Evolutionary conservation across 2,888 invertebrate genomes (phyloP), one percentile per base, ranked within the genome.

Genomic region (Palloptera scutellata): DNA sequence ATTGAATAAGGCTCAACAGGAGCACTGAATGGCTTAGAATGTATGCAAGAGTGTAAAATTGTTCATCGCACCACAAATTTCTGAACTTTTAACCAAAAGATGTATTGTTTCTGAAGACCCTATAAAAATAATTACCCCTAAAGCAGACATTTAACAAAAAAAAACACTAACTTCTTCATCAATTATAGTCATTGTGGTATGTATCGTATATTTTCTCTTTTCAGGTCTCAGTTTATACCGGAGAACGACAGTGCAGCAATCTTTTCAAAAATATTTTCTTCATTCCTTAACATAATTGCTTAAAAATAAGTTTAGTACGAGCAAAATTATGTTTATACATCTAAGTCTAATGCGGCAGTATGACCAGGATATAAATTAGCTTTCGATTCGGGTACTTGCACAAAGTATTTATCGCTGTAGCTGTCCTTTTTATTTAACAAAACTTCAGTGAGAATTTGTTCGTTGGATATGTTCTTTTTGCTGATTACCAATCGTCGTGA

Each of bases 401-500:
- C 79, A 48, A 80, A 80, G 63, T 81, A 84, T 13, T 81, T 80
- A 19, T 84, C 80, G 55, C 76, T 76, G 66, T 76, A 84, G 51
- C 76, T 80, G 0, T 77, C 71, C 69, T 81, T 80, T 40, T 82
- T 79, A 3, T 76, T 74, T 45, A 74, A 66, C 10, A 84, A 72
- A 4, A 84, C 76, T 73, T 83, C 82, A 1, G 66, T 69, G 2
- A 84, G 76, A 55, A 84, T 83, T 13, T 69, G 72, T 11, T 73
- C 64, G 30, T 77, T 72, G 10, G 58, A 72, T 11, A 82, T 76
- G 5, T 67, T 75, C 68, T 81, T 84, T 62, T 85, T 85, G 13
- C 79, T 78, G 15, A 85, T 82, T 1, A 82, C 72, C 58, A 85
- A 69, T 20, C 81, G 78, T 0, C 85, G 80, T 1, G 86, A 84